Base-by-base conservation (phyloP, 2,797 vertebrate genomes). In the Crocodylus rhombifer region DNA sequence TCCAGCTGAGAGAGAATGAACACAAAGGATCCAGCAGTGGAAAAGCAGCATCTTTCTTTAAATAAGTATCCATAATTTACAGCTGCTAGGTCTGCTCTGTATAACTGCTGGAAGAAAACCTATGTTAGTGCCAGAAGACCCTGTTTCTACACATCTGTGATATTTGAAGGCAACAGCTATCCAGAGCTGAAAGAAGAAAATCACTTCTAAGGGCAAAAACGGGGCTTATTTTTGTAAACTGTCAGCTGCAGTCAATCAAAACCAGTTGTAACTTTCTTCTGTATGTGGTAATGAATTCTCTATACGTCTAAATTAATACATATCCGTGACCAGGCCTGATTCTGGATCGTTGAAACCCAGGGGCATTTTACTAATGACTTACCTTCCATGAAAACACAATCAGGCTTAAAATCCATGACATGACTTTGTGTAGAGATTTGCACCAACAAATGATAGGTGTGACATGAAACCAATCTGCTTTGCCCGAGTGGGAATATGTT, bases 71-170 rank as follows among this genome's bases (percentile, higher is more conserved):
- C 25, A 1, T 1, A 30, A 63, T 2, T 2, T 14, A 17, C 5
- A 33, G 57, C 17, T 28, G 51, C 65, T 58, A 1, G 0, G 3
- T 21, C 76, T 63, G 82, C 85, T 61, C 82, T 5, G 42, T 14
- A 7, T 30, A 4, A 0, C 77, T 12, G 5, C 80, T 2, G 25
- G 82, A 63, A 71, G 65, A 21, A 5, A 81, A 69, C 82, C 63
- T 21, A 1, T 7, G 5, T 80, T 56, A 55, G 1, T 1, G 6
- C 86, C 88, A 77, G 57, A 7, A 14, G 75, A 7, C 28, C 5
- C 0, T 33, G 76, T 36, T 8, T 7, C 11, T 0, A 0, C 18
- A 15, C 69, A 5, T 4, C 84, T 65, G 55, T 4, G 28, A 30
- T 11, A 9, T 8, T 25, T 14, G 51, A 71, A 84, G 26, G 57